Conservation (phyloP, 2,888 invertebrate species). For the Macrosiphum euphorbiae region DNA sequence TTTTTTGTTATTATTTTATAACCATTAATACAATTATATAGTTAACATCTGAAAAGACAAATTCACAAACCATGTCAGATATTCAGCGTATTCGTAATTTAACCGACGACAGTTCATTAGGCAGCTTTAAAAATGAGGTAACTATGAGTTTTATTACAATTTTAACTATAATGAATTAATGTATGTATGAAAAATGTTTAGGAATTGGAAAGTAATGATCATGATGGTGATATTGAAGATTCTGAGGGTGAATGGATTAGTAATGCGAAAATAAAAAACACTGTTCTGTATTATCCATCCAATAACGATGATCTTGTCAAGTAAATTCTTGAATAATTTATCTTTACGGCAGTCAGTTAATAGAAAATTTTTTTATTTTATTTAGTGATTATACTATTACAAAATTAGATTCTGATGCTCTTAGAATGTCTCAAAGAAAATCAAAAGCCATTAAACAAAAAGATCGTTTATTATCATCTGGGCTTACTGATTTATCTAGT, state of each 20-base stretch:
- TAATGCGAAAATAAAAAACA: conserved; percentile 76
- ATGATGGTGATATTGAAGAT: conserved; percentile 88
- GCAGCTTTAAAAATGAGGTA: conserved; percentile 80
- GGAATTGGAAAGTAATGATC: conserved; percentile 80
- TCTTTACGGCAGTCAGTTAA: not conserved
- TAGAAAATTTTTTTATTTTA: not conserved
- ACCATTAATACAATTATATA: conserved; percentile 7
- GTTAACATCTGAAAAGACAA: conserved; percentile 47
- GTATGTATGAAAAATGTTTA: conserved; percentile 65
- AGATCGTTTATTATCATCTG: conserved; percentile 54
- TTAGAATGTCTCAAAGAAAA: conserved; percentile 51
- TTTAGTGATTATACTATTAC: conserved; percentile 62
- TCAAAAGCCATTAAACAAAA: conserved; percentile 50
- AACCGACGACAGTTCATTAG: conserved; percentile 80
- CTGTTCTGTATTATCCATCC: conserved; percentile 82
- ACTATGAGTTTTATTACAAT: conserved; percentile 65
- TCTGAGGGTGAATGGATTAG: conserved; percentile 83
- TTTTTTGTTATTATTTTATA: not conserved
- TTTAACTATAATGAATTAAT: not conserved
- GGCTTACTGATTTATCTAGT: conserved; percentile 66
- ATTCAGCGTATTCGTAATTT: conserved; percentile 75
- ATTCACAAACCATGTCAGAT: conserved; percentile 62
- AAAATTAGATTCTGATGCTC: conserved; percentile 68
- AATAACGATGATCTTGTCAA: conserved; percentile 74
- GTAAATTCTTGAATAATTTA: conserved; percentile 41